Conservation (phyloP, 2,888 invertebrate genomes). For the Drosophila koepferae region DNA sequence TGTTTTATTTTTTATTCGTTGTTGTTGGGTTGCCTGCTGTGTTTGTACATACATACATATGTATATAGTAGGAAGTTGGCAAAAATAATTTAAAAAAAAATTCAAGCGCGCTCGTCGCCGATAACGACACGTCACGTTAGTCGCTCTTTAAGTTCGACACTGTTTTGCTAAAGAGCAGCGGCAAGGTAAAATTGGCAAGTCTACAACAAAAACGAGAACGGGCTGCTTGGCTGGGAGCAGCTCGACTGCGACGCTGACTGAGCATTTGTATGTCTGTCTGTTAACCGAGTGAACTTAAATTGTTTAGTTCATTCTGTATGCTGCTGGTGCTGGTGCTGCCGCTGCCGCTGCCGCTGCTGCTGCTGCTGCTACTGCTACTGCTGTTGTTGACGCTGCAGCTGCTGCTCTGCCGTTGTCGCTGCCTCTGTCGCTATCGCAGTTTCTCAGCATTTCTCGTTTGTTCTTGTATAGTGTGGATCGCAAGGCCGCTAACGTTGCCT, state of each 20-base stretch:
- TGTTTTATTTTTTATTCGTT: constrained; percentile 4
- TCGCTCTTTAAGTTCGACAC: constrained; percentile 79
- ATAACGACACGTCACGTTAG: constrained; percentile 79
- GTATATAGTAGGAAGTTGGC: constrained; percentile 69
- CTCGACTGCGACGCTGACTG: constrained; percentile 41
- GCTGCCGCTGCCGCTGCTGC: constrained; percentile 7
- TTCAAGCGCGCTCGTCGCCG: constrained; percentile 58
- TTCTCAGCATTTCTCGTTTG: constrained; percentile 47
- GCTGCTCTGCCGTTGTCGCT: constrained; percentile 3
- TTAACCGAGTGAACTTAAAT: constrained; percentile 78
- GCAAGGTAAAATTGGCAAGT: constrained; percentile 73
- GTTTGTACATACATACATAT: constrained; percentile 15
- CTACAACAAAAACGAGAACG: constrained; percentile 60
- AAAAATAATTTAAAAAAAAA: constrained; percentile 53
- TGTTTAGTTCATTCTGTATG: constrained; percentile 56
- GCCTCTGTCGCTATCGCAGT: constrained; percentile 16
- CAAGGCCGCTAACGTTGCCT: constrained; percentile 43
- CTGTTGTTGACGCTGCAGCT: too few species aligned
- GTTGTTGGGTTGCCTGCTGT: constrained; percentile 25
- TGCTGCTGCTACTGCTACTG: not conserved
- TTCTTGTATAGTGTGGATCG: constrained; percentile 39
- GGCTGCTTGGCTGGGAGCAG: constrained; percentile 27
- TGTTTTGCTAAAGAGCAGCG: constrained; percentile 67
- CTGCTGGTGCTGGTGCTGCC: constrained; percentile 5
- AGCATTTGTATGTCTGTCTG: constrained; percentile 37